Base-by-base conservation (phyloP, 2,113 vertebrate genomes). In the Cnemophilus loriae region DNA sequence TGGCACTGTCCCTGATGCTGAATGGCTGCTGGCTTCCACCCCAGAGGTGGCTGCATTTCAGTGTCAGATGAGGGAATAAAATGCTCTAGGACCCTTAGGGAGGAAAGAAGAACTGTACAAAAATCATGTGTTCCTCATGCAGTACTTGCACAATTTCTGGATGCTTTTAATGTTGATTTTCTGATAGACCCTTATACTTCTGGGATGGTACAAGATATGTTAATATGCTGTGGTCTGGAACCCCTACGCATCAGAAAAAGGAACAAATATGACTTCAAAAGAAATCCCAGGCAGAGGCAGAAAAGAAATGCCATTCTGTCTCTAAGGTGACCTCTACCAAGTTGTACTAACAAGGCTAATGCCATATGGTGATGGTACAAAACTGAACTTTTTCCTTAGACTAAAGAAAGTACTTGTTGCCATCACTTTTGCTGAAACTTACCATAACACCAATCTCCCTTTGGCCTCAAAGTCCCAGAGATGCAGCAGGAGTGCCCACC, bases 11-110 rank as follows among this genome's bases (percentile, higher is more conserved):
- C 64, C 74, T 96, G 95, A 96, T 96, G 90, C 90, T 92, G 95
- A 96, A 96, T 92, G 60, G 96, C 81, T 96, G 81, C 87, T 96
- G 96, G 96, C 95, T 95, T 96, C 93, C 52, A 91, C 94, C 84
- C 87, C 91, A 95, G 69, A 92, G 74, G 89, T 94, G 89, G 87
- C 53, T 82, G 44, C 81, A 84, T 78, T 77, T 94, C 87, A 82
- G 52, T 69, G 91, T 86, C n/a, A 78, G 85, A 97, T 93, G 77
- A 87, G 26, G 21, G 37, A 82, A 81, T 56, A 90, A 82, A 84
- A 65, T 64, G 13, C 89, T 93, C 35, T 84, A 56, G 42, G 91
- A 93, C 74, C 56, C 57, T 87, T 69, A n/a, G 55, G 37, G 28
- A 65, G 10, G 53, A 70, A 91, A 86, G 70, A 92, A 87, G 52